Evolutionary conservation across 1,140 invertebrate species (phyloP), one percentile per base, ranked within the genome.

Genomic region (Drosophila pectinifera): DNA sequence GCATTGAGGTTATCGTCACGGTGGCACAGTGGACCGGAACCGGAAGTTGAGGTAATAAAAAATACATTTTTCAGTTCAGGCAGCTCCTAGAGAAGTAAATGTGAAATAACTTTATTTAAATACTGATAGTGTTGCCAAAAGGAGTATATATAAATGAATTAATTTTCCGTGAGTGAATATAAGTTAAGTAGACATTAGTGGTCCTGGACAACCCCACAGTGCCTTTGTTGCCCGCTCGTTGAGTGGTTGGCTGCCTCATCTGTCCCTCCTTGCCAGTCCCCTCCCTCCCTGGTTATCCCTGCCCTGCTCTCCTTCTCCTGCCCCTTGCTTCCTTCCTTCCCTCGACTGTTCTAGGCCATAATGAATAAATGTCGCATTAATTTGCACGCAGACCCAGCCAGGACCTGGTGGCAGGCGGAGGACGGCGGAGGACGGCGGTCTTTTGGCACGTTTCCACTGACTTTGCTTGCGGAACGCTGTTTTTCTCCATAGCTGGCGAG

Each of bases 281-380:
- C n/a, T 56, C 49, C 46, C 36, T 6, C 42, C 43, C 58, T 13
- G 18, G 10, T 22, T 62, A 46, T 67, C 63, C 64, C 24, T 49
- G 34, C 31, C 59, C 5, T 11, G 5, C 24, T 4, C 28, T 11
- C 28, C 28, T 31, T 1, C 28, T 16, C 24, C 28, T 2, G 10
- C 11, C 16, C 14, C 16, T n/a, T n/a, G n/a, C 10, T 14, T 28
- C 16, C 36, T 20, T 14, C 16, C 45, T 34, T 13, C 11, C 49
- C 13, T 20, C 18, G 11, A 70, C 80, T 77, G 61, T 64, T 77
- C 54, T 54, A 72, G 64, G 76, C 76, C 80, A 73, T 84, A 84
- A 84, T 84, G 80, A 84, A 84, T 84, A 84, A 84, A 84, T 84
- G 80, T 84, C 80, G 76, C 80, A 84, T 84, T 84, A 84, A 84